Evolutionary conservation across 2,113 vertebrate species (phyloP).

Genomic region (Pimephales promelas): DNA sequence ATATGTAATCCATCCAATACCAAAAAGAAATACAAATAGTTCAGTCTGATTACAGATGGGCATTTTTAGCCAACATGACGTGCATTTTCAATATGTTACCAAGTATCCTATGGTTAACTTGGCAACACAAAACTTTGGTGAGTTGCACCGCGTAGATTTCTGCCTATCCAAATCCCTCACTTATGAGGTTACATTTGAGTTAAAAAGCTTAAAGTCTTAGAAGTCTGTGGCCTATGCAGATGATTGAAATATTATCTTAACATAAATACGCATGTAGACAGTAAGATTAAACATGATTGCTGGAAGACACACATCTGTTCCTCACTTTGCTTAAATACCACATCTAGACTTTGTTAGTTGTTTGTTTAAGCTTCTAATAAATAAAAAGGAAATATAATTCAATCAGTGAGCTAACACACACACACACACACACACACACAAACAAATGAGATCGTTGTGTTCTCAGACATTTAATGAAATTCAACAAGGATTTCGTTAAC

Average conservation of each 20-base stretch:
- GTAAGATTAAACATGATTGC: constrained; percentile 7
- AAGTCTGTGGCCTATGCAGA: not conserved
- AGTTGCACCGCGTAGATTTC: not conserved
- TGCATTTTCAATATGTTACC: too few species aligned
- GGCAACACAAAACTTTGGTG: not conserved
- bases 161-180: not conserved
- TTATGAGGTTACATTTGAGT: not conserved
- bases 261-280: not conserved
- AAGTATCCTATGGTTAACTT: not conserved
- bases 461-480: not conserved
- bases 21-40: not conserved
- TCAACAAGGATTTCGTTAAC: too few species aligned
- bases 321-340: not conserved
- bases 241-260: too few species aligned
- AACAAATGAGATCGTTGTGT: not conserved
- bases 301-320: constrained; percentile 18
- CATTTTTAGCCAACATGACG: not conserved
- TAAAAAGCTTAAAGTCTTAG: not conserved
- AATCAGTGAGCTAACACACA: constrained; percentile 1
- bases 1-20: not conserved
- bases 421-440: not conserved
- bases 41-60: not conserved
- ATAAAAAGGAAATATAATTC: not conserved
- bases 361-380: not conserved
- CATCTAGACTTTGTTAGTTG: not conserved